Conservation (phyloP, 92 coral and sea anemone genomes). For the Chrysogorgia sp. region DNA sequence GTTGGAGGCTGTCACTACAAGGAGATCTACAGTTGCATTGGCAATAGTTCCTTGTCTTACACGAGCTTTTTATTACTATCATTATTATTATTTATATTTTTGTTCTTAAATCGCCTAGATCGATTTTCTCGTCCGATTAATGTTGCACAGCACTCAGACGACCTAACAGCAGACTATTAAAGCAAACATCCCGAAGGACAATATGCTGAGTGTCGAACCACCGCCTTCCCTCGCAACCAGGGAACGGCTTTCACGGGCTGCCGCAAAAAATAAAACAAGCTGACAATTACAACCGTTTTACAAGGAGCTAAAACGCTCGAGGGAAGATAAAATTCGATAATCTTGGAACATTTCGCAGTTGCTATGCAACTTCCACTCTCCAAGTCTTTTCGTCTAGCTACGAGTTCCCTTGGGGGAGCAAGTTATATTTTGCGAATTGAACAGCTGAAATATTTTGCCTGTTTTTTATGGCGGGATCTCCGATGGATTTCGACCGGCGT, state of each 20-base stretch:
- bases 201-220: too few relatives aligned
- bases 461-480: too few relatives aligned
- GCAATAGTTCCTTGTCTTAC: background rate
- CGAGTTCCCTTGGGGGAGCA: background rate
- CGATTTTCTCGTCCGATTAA: background rate
- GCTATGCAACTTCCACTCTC: conserved; percentile 30
- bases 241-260: too few relatives aligned
- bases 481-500: too few relatives aligned
- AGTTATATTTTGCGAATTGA: background rate
- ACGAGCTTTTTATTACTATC: background rate
- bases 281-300: background rate
- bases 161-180: background rate
- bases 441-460: background rate
- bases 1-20: background rate
- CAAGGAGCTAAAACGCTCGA: background rate
- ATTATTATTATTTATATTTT: background rate
- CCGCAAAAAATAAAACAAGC: background rate
- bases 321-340: conserved; percentile 23
- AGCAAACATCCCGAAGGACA: background rate
- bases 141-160: background rate
- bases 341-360: conserved; percentile 36
- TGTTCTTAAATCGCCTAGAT: background rate
- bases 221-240: too few relatives aligned
- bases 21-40: background rate
- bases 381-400: conserved; percentile 28